A percentile compares a stretch with the other conserved stretches of the same genome.
phyloP scores from a whole-genome alignment of 1,140 invertebrate species.

The Eupeodes corollae region DNA sequence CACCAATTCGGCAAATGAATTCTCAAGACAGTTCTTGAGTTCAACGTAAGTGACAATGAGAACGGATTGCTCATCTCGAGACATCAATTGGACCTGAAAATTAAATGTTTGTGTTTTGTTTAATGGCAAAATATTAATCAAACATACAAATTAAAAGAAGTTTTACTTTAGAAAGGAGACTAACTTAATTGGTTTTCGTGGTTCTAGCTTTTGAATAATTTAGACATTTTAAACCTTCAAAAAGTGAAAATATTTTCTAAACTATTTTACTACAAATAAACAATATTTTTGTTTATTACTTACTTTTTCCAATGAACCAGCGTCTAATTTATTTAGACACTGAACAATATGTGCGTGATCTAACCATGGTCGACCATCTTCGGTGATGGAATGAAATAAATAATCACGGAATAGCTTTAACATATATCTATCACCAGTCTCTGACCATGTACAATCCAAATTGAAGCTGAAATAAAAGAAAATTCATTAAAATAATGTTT shows the following conservation, averaged over 20 bases:
- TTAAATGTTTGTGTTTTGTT: not conserved
- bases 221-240: too few species aligned
- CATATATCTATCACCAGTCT: conserved; percentile 96
- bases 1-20: conserved; percentile 76
- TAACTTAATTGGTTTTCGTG: too few species aligned
- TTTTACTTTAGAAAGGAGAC: too few species aligned
- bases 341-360: conserved; percentile 91
- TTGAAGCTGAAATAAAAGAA: conserved; percentile 53
- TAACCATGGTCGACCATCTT: conserved; percentile 87
- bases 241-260: too few species aligned
- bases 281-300: conserved; percentile 10
- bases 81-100: conserved; percentile 82
- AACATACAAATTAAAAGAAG: too few species aligned
- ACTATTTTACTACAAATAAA: not conserved
- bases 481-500: not conserved
- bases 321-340: conserved; percentile 88
- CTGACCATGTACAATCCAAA: conserved; percentile 87
- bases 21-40: conserved; percentile 87
- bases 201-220: too few species aligned
- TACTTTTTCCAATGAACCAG: conserved; percentile 79
- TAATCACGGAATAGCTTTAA: conserved; percentile 96
- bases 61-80: conserved; percentile 89
- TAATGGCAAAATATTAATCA: too few species aligned
- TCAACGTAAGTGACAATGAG: conserved; percentile 90
- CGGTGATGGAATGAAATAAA: conserved; percentile 86